phyloP scores from a whole-genome alignment of 2,113 vertebrate species.

The Upupa epops region DNA sequence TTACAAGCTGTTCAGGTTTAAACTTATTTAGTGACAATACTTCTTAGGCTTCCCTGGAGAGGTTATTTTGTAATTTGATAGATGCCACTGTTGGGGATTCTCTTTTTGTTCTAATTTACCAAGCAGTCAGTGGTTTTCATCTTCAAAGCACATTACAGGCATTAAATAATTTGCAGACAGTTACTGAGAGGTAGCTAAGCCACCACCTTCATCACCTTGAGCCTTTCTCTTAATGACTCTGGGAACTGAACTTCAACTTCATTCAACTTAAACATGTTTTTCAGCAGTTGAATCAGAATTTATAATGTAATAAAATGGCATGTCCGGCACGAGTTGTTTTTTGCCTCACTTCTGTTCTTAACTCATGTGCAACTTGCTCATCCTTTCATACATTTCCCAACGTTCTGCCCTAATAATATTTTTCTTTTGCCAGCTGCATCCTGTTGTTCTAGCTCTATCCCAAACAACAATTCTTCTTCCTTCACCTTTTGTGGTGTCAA shows the following conservation, averaged over 20 bases:
- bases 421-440: not conserved
- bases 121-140: slow-evolving; percentile 23
- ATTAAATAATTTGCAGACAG: slow-evolving; percentile 35
- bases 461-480: not conserved
- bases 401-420: not conserved
- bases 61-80: slow-evolving; percentile 56
- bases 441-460: not conserved
- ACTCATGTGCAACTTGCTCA: not conserved
- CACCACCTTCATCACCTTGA: slow-evolving; percentile 1
- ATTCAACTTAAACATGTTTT: not conserved
- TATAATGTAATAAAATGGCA: not conserved
- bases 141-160: slow-evolving; percentile 29
- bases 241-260: not conserved
- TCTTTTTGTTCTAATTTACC: slow-evolving; percentile 44
- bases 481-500: not conserved
- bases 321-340: not conserved
- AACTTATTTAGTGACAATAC: slow-evolving; percentile 51
- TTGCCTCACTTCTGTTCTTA: not conserved
- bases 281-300: slow-evolving; percentile 5
- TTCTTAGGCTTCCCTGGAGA: slow-evolving; percentile 46
- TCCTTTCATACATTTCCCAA: not conserved
- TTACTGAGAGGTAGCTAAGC: slow-evolving; percentile 19
- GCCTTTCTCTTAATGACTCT: slow-evolving; percentile 11
- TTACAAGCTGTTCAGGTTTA: slow-evolving; percentile 42
- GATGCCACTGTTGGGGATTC: not conserved